Conservation (phyloP, 2,888 invertebrate species). For the Aphidius colemani region DNA sequence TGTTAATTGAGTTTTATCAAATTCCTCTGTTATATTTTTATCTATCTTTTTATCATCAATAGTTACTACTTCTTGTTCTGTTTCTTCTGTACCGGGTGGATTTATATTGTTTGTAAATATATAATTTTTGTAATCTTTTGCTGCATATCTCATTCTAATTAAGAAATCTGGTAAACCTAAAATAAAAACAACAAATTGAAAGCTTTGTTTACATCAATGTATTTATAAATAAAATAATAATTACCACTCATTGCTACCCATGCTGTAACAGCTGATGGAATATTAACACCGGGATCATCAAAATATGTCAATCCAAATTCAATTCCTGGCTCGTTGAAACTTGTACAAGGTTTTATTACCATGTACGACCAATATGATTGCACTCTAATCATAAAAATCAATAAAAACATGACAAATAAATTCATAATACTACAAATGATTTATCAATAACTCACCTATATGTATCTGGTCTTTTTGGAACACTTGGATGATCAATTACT, state of each 20-base stretch:
- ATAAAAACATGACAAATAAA: not conserved
- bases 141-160: slow-evolving; percentile 71
- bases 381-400: slow-evolving; percentile 59
- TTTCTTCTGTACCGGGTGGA: slow-evolving; percentile 6
- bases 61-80: not conserved
- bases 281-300: slow-evolving; percentile 81
- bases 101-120: slow-evolving; percentile 41
- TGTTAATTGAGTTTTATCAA: no score
- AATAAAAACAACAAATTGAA: slow-evolving; percentile 14
- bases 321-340: slow-evolving; percentile 70
- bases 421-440: not conserved
- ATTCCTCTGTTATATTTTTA: slow-evolving; percentile 14
- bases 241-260: slow-evolving; percentile 70
- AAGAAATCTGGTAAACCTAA: slow-evolving; percentile 79
- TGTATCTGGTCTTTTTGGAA: slow-evolving; percentile 70
- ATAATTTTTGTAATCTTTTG: slow-evolving; percentile 67
- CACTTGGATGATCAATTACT: slow-evolving; percentile 72
- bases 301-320: slow-evolving; percentile 87
- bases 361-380: slow-evolving; percentile 85
- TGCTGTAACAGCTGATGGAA: slow-evolving; percentile 73
- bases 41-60: not conserved
- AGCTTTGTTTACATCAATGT: not conserved
- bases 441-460: slow-evolving; percentile 61
- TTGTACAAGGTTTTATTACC: slow-evolving; percentile 75
- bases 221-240: slow-evolving; percentile 18